Evolutionary conservation across 2,888 invertebrate species (phyloP).

Genomic region (Syritta pipiens): DNA sequence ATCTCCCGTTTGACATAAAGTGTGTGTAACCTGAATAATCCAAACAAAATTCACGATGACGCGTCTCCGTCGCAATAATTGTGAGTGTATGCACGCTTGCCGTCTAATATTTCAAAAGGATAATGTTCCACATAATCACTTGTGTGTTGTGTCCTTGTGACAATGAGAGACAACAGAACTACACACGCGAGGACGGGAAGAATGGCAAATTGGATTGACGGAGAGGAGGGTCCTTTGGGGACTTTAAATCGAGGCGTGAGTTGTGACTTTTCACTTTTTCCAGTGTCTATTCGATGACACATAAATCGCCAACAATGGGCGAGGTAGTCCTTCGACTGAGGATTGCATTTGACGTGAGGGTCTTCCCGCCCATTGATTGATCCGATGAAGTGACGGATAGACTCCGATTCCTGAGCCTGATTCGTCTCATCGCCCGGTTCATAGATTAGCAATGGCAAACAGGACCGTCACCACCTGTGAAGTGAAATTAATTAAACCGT

Average conservation of each 20-base stretch:
- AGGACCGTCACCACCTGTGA: not conserved
- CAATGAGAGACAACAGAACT: no score
- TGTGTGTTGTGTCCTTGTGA: constrained; percentile 22
- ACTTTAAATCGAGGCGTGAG: not conserved
- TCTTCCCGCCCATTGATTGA: no score
- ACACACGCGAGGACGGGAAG: no score
- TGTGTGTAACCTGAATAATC: constrained; percentile 18
- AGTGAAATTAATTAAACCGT: constrained; percentile 28
- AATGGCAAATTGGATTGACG: not conserved
- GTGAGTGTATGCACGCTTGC: not conserved
- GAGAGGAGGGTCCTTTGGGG: not conserved
- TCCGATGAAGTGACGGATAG: no score
- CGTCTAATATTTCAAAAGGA: constrained; percentile 28
- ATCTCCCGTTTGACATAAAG: constrained; percentile 9
- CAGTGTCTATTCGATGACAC: not conserved
- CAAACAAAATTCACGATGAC: not conserved
- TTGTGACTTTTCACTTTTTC: not conserved
- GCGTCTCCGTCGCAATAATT: constrained; percentile 15
- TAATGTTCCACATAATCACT: constrained; percentile 36
- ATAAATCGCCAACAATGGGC: not conserved
- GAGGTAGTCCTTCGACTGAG: not conserved
- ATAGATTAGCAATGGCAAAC: no score
- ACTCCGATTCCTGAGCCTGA: no score
- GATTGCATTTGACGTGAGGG: no score
- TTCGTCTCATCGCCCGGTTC: no score